These are phyloP conservation scores for Cynopterus brachyotis DNA, from an alignment of 2,113 vertebrate genomes.

Conservation along the genomic window DNA sequence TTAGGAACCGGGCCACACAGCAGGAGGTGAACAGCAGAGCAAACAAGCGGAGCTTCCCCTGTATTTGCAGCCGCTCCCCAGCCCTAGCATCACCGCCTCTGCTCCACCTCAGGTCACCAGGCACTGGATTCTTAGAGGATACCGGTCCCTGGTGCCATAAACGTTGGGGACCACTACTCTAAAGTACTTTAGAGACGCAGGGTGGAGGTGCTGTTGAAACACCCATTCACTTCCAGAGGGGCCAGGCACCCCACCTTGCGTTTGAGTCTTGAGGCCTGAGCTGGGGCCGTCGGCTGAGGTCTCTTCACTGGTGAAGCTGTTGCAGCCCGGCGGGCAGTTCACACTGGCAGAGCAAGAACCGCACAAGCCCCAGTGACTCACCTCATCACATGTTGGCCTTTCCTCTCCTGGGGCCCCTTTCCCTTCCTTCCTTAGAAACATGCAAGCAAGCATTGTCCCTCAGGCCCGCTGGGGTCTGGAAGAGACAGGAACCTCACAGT, in stretches of 20 bases:
- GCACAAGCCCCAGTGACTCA: not conserved
- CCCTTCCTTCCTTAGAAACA: not conserved
- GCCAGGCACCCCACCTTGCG: fast-evolving
- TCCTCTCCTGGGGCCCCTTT: not conserved
- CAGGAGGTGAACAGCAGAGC: too few relatives aligned
- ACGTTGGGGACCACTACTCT: too few relatives aligned
- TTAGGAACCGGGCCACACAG: too few relatives aligned
- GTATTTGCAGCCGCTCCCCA: too few relatives aligned
- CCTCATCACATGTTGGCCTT: too few relatives aligned
- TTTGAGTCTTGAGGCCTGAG: not conserved
- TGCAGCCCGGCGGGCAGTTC: not conserved
- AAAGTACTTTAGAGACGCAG: not conserved
- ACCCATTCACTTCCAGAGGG: fast-evolving
- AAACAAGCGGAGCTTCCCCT: too few relatives aligned
- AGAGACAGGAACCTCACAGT: not conserved
- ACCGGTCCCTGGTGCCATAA: too few relatives aligned
- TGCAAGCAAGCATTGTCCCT: not conserved
- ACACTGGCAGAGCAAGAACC: not conserved
- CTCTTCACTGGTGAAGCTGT: not conserved
- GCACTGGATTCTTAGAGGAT: too few relatives aligned
- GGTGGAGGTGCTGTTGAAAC: fast-evolving
- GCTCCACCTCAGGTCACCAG: too few relatives aligned
- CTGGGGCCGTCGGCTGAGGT: not conserved
- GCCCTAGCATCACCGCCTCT: too few relatives aligned
- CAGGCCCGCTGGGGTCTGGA: not conserved